Evolutionary conservation across 2,888 invertebrate species (phyloP), one percentile per base, ranked within the genome.

Genomic region (Aphidius colemani): DNA sequence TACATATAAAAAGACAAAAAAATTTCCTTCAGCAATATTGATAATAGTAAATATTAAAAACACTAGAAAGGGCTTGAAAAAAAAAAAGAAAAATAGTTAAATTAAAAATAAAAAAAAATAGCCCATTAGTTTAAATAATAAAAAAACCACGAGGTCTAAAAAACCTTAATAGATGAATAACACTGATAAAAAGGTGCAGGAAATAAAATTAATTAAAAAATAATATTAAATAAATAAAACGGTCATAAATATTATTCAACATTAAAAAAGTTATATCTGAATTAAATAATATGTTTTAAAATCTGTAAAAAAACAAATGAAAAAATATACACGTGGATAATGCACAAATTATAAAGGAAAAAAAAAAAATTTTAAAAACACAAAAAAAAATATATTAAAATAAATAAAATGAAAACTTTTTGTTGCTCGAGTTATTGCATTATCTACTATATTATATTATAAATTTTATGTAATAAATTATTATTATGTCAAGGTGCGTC

Each of bases 381-480:
- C 64, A 39, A 46, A 55, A 67, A 66, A 64, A 70, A 66, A 69
- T 64, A 70, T 59, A 64, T 63, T 66, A 70, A 72, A 65, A 74
- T 68, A 72, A 70, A 63, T n/a, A 53, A 56, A 73, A 69, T 70
- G 70, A 73, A 70, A 70, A 76, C 70, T 72, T 75, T 78, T 70
- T 71, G 77, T 78, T 78, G 74, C 76, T 77, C 74, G 72, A 74
- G 72, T 77, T 72, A 76, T 76, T 77, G 71, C 71, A 77, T 78
- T 76, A 72, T 78, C 73, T 70, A 69, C 13, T 18, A 18, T 18
- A 18, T 18, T 72, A 72, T 73, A 75, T n/a, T 73, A 79, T 74
- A 75, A 77, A 78, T 78, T 78, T 78, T 76, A 79, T 78, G 77
- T 73, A 73, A 77, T 77, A 77, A 76, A 80, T 79, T 30, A 30